Percentiles rank a stretch among this genome's conserved stretches.
phyloP scores from a whole-genome alignment of 1,140 invertebrate species.

The Drosophila ambigua region DNA sequence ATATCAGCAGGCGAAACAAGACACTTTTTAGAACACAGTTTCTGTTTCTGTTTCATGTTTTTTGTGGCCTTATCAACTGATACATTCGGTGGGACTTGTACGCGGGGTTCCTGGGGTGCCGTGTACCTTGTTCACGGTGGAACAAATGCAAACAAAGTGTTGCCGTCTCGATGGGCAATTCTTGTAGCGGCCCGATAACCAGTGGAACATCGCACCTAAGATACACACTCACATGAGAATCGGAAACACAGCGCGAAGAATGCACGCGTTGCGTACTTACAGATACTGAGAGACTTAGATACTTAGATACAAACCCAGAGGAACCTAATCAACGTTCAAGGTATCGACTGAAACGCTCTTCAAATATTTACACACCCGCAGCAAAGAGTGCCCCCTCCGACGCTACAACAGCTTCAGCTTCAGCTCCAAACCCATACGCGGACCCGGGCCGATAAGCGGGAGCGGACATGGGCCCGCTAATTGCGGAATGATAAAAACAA shows the following conservation, averaged over 20 bases:
- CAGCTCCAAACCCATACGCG: constrained; percentile 20
- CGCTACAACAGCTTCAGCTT: constrained; percentile 35
- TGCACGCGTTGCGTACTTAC: constrained; percentile 57
- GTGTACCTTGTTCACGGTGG: constrained; percentile 51
- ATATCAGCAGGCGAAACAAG: constrained; percentile 23
- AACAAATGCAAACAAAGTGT: constrained; percentile 71
- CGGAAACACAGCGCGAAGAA: constrained; percentile 37
- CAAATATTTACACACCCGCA: constrained; percentile 73
- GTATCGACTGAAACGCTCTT: constrained; percentile 72
- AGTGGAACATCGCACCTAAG: constrained; percentile 39
- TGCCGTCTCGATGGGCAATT: constrained; percentile 75
- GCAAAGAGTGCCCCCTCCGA: constrained; percentile 51
- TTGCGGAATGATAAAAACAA: constrained; percentile 76
- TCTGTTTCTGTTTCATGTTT: constrained; percentile 53
- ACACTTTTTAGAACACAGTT: constrained; percentile 35
- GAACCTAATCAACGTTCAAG: constrained; percentile 54
- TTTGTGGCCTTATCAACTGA: constrained; percentile 59
- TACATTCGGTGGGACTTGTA: constrained; percentile 56
- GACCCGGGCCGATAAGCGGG: constrained; percentile 59
- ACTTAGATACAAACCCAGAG: background rate
- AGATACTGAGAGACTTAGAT: constrained; percentile 38
- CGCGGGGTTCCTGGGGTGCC: constrained; percentile 13
- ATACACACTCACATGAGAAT: constrained; percentile 28
- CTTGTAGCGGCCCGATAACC: constrained; percentile 69
- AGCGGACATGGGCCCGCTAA: constrained; percentile 71